A percentile compares a stretch with the other conserved stretches of the same genome.
Conservation (phyloP, 2,113 vertebrate genomes). For the Perccottus glenii region DNA sequence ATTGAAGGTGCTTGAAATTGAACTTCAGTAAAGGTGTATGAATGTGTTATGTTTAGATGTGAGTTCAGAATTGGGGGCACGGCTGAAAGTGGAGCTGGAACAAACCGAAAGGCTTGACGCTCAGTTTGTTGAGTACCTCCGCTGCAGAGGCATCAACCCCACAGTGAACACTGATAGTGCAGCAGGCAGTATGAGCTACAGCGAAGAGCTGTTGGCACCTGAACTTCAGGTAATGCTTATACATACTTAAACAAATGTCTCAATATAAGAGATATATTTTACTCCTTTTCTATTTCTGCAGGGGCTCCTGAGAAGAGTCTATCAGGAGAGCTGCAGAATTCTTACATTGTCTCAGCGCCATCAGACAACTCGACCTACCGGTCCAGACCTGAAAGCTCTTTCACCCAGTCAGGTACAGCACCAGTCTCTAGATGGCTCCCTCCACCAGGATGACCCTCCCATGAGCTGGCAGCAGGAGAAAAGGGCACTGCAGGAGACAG, state of each 20-base stretch:
- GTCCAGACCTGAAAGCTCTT: slow-evolving; percentile 33
- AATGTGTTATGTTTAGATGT: slow-evolving; percentile 69
- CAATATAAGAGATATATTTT: not conserved
- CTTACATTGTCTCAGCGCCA: slow-evolving; percentile 86
- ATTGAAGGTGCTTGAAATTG: too few relatives aligned
- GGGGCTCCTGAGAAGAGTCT: slow-evolving; percentile 87
- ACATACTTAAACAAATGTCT: not conserved
- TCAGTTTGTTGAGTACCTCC: slow-evolving; percentile 76
- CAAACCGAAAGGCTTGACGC: slow-evolving; percentile 71
- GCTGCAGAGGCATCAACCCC: slow-evolving; percentile 72
- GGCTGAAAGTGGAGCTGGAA: slow-evolving; percentile 75
- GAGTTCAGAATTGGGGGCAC: slow-evolving; percentile 77
- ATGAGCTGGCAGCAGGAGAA: slow-evolving; percentile 82
- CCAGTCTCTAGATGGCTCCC: slow-evolving; percentile 26
- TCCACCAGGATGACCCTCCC: slow-evolving; percentile 62
- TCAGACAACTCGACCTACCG: slow-evolving; percentile 25
- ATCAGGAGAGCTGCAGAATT: slow-evolving; percentile 90
- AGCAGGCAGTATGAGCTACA: slow-evolving; percentile 74
- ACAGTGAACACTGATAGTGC: slow-evolving; percentile 70
- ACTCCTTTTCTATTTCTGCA: slow-evolving; percentile 42
- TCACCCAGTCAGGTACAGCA: slow-evolving; percentile 37
- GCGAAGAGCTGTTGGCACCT: slow-evolving; percentile 82
- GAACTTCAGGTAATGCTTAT: slow-evolving; percentile 83
- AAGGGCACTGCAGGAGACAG: slow-evolving; percentile 82
- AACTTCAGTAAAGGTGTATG: too few relatives aligned